A percentile compares a stretch with the other conserved stretches of the same genome.
phyloP scores from a whole-genome alignment of 2,888 invertebrate species.

The Uloborus plumipes region DNA sequence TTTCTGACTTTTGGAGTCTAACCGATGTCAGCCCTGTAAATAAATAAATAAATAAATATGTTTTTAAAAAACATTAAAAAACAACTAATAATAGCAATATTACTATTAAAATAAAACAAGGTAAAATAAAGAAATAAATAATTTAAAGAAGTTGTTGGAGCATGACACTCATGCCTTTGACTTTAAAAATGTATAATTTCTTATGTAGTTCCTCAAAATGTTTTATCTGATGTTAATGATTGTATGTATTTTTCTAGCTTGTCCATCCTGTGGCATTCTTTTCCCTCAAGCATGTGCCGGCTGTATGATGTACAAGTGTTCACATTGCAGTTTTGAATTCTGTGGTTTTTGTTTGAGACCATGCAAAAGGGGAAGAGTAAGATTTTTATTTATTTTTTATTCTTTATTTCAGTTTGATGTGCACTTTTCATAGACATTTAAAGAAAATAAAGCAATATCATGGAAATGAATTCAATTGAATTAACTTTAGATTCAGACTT shows the following conservation, averaged over 20 bases:
- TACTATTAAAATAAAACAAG: no score
- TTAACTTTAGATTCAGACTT: no score
- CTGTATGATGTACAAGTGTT: constrained; percentile 97
- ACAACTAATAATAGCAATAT: no score
- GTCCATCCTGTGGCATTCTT: constrained; percentile 91
- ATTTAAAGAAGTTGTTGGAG: no score
- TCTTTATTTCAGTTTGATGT: not conserved
- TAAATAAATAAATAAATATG: no score
- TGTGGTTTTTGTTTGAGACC: constrained; percentile 93
- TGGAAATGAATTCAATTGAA: no score
- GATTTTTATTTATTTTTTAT: constrained; percentile 40
- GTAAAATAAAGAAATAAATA: no score
- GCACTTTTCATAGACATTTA: no score
- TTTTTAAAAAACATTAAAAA: no score
- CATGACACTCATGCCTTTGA: not conserved
- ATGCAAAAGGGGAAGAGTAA: constrained; percentile 83
- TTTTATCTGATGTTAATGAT: not conserved
- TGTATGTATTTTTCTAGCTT: constrained; percentile 72
- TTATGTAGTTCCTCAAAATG: not conserved
- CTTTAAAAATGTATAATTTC: not conserved
- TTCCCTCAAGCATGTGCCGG: constrained; percentile 91
- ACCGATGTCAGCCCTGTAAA: no score
- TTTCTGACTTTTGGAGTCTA: no score
- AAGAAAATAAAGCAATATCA: no score
- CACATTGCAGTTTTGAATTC: constrained; percentile 92